phyloP scores from a whole-genome alignment of 2,888 invertebrate species.

The Petrolisthes manimaculis region DNA sequence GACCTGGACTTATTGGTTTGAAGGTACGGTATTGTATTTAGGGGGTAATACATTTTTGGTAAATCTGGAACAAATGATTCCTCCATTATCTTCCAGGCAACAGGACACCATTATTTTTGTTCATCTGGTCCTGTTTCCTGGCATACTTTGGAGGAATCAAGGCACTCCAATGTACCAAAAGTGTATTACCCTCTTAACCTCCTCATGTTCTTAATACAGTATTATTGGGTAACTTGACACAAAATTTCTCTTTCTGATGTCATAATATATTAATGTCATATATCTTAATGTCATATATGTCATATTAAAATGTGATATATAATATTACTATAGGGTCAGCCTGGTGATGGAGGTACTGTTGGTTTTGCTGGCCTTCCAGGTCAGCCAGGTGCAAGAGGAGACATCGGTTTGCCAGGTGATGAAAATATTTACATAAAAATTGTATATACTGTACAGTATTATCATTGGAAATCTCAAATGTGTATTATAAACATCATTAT shows the following conservation, averaged over 20 bases:
- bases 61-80: background rate
- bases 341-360: constrained; percentile 67
- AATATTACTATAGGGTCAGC: constrained; percentile 67
- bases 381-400: constrained; percentile 73
- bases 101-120: too few species aligned
- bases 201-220: too few species aligned
- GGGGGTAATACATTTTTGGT: background rate
- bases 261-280: background rate
- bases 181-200: too few species aligned
- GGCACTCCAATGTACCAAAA: too few species aligned
- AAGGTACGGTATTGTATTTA: background rate
- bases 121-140: too few species aligned
- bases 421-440: background rate
- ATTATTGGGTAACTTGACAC: background rate
- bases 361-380: constrained; percentile 66
- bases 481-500: too few species aligned
- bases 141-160: too few species aligned
- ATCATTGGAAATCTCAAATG: too few species aligned
- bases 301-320: background rate
- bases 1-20: constrained; percentile 15
- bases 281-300: background rate
- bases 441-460: background rate
- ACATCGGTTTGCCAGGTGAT: constrained; percentile 21
- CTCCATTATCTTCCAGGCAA: background rate
- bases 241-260: background rate